Base-by-base conservation (phyloP, 53 echinoderm and acorn worm genomes). In the Luidia sarsii region DNA sequence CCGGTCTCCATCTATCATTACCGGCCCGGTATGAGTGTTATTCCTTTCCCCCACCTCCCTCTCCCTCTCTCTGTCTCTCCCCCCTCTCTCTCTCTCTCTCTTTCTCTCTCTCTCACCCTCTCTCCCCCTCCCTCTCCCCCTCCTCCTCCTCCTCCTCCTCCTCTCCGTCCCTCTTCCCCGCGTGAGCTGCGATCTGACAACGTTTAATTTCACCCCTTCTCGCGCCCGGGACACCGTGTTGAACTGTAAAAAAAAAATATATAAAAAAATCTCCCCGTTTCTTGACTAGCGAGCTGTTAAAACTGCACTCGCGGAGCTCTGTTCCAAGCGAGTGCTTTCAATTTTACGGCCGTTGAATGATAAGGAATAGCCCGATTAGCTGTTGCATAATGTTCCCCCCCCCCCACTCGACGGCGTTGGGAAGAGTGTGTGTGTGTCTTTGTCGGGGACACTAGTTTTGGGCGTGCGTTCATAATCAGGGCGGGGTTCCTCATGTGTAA, bases 1-100 rank as follows among this genome's bases (percentile, higher is more conserved):
- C 83, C 60, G 70, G 70, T 83, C 83, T 39, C 61, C 21, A 61
- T 70, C 57, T 71, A 83, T 83, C 83, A 83, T 61, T 48, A 14
- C 61, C 46, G 14, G 24, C 45, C 38, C 20, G 13, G 23, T 7
- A 33, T 25, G n/a, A 46, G 62, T 79, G 28, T 79, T 61, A n/a
- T n/a, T n/a, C n/a, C n/a, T n/a, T n/a, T n/a, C n/a, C n/a, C n/a
- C n/a, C n/a, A n/a, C n/a, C n/a, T n/a, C n/a, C n/a, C n/a, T n/a
- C n/a, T n/a, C n/a, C n/a, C n/a, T 45, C 31, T 43, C 7, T 37
- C 29, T 59, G 57, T 37, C 61, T 25, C 19, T 70, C 83, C n/a
- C n/a, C n/a, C n/a, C n/a, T n/a, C n/a, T n/a, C n/a, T n/a, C n/a
- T 45, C 31, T 43, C 7, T 37, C 29, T 59, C 59, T 37, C 61